Evolutionary conservation across 2,113 vertebrate genomes (phyloP), one percentile per base, ranked within the genome.

Genomic region (Pyxicephalus adspersus): DNA sequence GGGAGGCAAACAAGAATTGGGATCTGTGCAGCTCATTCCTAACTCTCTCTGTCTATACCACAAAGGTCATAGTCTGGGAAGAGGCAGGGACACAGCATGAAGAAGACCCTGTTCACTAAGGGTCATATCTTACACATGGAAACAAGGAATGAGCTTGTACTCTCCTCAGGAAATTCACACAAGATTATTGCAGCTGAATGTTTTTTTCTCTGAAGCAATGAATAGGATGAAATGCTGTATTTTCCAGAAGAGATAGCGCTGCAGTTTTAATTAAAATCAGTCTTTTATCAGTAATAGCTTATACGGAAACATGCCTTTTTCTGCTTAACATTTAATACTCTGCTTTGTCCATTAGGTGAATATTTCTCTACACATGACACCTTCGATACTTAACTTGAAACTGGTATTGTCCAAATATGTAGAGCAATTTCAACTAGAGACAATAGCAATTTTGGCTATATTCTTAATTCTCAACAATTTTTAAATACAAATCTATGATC

Each of bases 71-170:
- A 20, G 28, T 28, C 45, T 58, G 70, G 38, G 52, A 73, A 34
- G 52, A 73, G 68, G 51, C 51, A 72, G 19, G 68, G 68, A 72
- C 4, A 23, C 68, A 55, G 68, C 51, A 55, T n/a, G 51, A 72
- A 26, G 68, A 29, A 4, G 17, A 29, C 67, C 17, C 50, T 28
- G 45, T 52, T 54, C 50, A 55, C 19, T 22, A 28, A 7, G 70
- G 52, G 70, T 73, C 52, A 73, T 20, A 22, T 17, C 20, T 34
- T 17, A 29, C 26, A 29, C 54, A 58, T 19, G 5, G 13, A 58
- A 23, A 72, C 68, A 72, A 72, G 67, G 51, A 57, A 31, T n/a
- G n/a, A 23, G 70, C 20, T 23, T 73, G 54, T 58, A 22, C 54
- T 31, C 70, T 57, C 26, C 13, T 4, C 70, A 73, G 28, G 70